A percentile compares a stretch with the other conserved stretches of the same genome.
Conservation (phyloP, 2,888 invertebrate genomes). For the Caenorhabditis macrosperma region DNA sequence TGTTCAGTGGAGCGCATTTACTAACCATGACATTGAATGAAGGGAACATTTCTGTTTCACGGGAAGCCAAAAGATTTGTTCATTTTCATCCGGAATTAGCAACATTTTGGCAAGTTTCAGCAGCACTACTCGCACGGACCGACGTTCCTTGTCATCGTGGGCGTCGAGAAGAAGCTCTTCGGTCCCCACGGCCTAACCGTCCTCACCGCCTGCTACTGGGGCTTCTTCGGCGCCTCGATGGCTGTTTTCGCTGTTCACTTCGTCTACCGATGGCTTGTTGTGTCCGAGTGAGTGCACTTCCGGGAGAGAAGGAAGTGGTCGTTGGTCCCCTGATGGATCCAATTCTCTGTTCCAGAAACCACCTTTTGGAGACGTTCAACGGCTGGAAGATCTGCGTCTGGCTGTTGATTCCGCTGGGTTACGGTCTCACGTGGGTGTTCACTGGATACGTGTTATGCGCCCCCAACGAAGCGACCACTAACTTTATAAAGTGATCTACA, state of each 20-base stretch:
- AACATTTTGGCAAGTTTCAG: too few relatives aligned
- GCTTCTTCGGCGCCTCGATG: conserved; percentile 33
- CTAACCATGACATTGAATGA: too few relatives aligned
- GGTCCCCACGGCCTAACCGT: conserved; percentile 17
- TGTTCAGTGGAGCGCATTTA: too few relatives aligned
- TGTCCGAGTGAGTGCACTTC: background rate
- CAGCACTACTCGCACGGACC: conserved; percentile 40
- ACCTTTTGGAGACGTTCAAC: background rate
- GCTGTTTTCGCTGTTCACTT: conserved; percentile 30
- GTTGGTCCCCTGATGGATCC: too few relatives aligned
- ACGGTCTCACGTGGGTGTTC: conserved; percentile 24
- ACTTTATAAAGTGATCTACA: conserved; percentile 7
- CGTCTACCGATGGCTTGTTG: conserved; percentile 21
- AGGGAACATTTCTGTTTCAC: too few relatives aligned
- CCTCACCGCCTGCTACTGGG: conserved; percentile 24
- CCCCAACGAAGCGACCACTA: conserved; percentile 15
- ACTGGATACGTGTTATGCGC: conserved; percentile 20
- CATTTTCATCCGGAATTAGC: too few relatives aligned
- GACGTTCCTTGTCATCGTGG: conserved; percentile 29
- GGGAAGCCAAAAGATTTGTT: too few relatives aligned
- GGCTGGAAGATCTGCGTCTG: conserved; percentile 26
- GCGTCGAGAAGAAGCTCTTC: conserved; percentile 16
- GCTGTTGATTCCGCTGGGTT: conserved; percentile 19
- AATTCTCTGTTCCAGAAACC: conserved; percentile 15
- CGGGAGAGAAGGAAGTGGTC: background rate